Evolutionary conservation across 37 sponge, comb jelly and placozoan species (phyloP).

Genomic region (Ianthella basta): DNA sequence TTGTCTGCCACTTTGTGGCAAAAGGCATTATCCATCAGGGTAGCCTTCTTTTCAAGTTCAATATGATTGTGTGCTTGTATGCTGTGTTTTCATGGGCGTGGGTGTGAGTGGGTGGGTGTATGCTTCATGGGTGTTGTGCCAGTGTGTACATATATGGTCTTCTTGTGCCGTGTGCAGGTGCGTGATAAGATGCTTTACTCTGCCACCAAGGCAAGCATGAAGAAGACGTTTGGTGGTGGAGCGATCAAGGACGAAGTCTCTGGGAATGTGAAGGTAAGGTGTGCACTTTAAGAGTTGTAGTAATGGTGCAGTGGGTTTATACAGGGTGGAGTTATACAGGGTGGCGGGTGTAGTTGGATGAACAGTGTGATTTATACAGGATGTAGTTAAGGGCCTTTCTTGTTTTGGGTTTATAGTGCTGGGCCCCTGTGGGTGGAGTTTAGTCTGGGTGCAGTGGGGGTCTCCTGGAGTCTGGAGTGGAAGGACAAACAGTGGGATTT

Average conservation of each 20-base stretch:
- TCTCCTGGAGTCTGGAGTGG: too few relatives aligned
- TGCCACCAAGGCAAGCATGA: constrained; percentile 93
- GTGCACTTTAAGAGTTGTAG: not conserved
- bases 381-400: too few relatives aligned
- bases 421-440: too few relatives aligned
- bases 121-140: not conserved
- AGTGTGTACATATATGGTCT: not conserved
- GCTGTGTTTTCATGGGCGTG: not conserved
- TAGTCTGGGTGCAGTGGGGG: too few relatives aligned
- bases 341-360: too few relatives aligned
- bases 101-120: not conserved
- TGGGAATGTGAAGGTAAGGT: constrained; percentile 60
- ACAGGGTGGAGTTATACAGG: not conserved
- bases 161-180: constrained; percentile 48
- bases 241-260: constrained; percentile 73
- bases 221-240: constrained; percentile 78
- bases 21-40: too few relatives aligned
- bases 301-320: not conserved
- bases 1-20: too few relatives aligned
- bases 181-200: constrained; percentile 96
- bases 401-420: too few relatives aligned
- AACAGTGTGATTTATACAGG: too few relatives aligned
- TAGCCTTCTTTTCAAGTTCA: too few relatives aligned
- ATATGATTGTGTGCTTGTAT: constrained; percentile 24
- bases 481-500: too few relatives aligned